Conservation (phyloP, 2,113 vertebrate genomes). For the Bos indicus region DNA sequence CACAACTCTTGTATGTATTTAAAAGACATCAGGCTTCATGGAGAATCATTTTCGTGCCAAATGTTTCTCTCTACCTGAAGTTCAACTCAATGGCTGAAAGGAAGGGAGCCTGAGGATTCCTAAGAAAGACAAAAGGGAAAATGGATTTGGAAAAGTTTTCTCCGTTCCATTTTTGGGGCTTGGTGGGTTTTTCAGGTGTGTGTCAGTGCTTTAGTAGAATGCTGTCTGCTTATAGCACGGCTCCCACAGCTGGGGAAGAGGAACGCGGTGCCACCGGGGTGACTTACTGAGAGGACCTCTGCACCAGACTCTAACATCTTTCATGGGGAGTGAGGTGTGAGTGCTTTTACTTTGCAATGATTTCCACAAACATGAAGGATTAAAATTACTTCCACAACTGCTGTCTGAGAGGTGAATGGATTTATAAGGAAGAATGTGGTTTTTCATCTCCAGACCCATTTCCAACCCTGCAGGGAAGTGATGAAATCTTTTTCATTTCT, state of each 20-base stretch:
- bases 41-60: slow-evolving; percentile 52
- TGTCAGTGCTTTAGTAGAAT: not conserved
- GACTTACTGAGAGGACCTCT: not conserved
- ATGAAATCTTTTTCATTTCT: slow-evolving; percentile 32
- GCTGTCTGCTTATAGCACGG: slow-evolving; percentile 21
- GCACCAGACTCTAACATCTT: not conserved
- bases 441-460: slow-evolving; percentile 37
- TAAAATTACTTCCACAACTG: slow-evolving; percentile 34
- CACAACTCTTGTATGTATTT: not conserved
- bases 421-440: not conserved
- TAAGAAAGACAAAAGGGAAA: slow-evolving; percentile 59
- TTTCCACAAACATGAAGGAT: slow-evolving; percentile 31
- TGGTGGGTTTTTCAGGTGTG: slow-evolving; percentile 10
- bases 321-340: not conserved
- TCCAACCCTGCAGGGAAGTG: slow-evolving; percentile 11
- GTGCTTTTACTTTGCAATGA: slow-evolving; percentile 51
- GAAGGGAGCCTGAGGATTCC: slow-evolving; percentile 5
- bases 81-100: slow-evolving; percentile 26
- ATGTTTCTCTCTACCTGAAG: slow-evolving; percentile 20
- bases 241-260: not conserved
- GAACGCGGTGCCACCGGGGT: not conserved
- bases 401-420: slow-evolving; percentile 26
- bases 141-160: slow-evolving; percentile 49
- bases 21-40: not conserved
- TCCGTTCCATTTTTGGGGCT: slow-evolving; percentile 10